A percentile compares a stretch with the other conserved stretches of the same genome.
These are phyloP conservation scores for Blastomussa wellsi DNA, from an alignment of 92 coral and sea anemone genomes.

Conservation along the genomic window DNA sequence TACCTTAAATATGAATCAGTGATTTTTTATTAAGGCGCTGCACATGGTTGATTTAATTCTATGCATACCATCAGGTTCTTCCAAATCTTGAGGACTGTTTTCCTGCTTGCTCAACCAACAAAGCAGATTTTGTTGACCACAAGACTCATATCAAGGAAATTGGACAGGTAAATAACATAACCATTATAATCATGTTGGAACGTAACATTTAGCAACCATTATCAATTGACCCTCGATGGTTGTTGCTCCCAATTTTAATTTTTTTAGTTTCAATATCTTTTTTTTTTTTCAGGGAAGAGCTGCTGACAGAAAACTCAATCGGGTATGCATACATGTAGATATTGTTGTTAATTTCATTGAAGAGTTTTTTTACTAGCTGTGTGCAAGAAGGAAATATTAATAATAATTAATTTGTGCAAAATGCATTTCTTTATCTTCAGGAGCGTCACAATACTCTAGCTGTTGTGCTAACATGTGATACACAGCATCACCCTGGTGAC, in stretches of 20 bases:
- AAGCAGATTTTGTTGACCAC: slow-evolving; percentile 72
- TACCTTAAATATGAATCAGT: too few species aligned
- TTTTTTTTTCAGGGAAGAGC: slow-evolving; percentile 59
- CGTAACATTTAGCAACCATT: too few species aligned
- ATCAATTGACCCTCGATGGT: too few species aligned
- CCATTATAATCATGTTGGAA: too few species aligned
- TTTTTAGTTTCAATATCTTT: not conserved
- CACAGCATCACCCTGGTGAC: slow-evolving; percentile 48
- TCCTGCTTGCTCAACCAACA: slow-evolving; percentile 59
- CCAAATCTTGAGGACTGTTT: slow-evolving; percentile 44
- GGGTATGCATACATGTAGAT: slow-evolving; percentile 37
- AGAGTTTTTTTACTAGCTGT: too few species aligned
- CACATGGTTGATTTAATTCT: not conserved
- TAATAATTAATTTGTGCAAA: too few species aligned
- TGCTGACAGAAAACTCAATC: slow-evolving; percentile 61
- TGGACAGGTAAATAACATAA: slow-evolving; percentile 33
- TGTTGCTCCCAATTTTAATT: too few species aligned
- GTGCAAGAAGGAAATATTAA: too few species aligned
- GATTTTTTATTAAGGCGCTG: too few species aligned
- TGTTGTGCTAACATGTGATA: slow-evolving; percentile 66
- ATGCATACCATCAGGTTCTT: slow-evolving; percentile 45
- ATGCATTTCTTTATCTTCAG: slow-evolving; percentile 14
- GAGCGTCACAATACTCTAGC: slow-evolving; percentile 68
- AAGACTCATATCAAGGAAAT: slow-evolving; percentile 24
- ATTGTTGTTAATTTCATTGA: not conserved